Evolutionary conservation across 2,113 vertebrate species (phyloP), one percentile per base, ranked within the genome.

Genomic region (Serinus canaria): DNA sequence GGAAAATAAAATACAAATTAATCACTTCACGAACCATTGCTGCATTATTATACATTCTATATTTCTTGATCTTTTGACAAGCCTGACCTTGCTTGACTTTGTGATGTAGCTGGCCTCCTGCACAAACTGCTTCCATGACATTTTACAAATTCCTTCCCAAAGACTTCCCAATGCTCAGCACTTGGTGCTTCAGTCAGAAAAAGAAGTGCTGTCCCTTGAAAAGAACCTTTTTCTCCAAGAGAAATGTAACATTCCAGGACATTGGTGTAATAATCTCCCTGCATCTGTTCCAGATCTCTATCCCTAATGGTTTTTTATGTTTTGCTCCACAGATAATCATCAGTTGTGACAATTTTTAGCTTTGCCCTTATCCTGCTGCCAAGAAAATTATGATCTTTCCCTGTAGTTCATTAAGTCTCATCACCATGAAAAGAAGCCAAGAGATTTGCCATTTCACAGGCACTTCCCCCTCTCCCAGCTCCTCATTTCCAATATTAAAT

Each of bases 1-100:
- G 94, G 93, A 92, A 96, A 95, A 96, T 95, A 81, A 97, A 95
- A 96, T 92, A 96, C 93, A 96, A 96, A 96, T 96, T n/a, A 94
- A 96, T 96, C 93, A 95, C 92, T 77, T 96, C 95, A 96, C 68
- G 56, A 97, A 72, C 88, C 94, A 95, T 96, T 94, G 94, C 95
- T 96, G 88, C 93, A 88, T 96, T 95, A 94, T 86, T 87, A 95
- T 75, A 30, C 41, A 81, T 92, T 78, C 94, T 44, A 60, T 95
- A 96, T 94, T 90, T 95, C 93, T 83, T 75, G 67, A 37, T 77
- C 83, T 83, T 93, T 53, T 92, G 93, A 94, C 93, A 96, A 75
- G 49, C 69, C 76, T 81, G 88, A 95, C 92, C 95, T 97, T 86
- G 80, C 59, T 73, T 93, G 92, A 91, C 94, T 96, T 96, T 95